A percentile compares a stretch with the other conserved stretches of the same genome.
These are phyloP conservation scores for Pteropus alecto DNA, from an alignment of 2,113 vertebrate genomes.

Conservation along the genomic window DNA sequence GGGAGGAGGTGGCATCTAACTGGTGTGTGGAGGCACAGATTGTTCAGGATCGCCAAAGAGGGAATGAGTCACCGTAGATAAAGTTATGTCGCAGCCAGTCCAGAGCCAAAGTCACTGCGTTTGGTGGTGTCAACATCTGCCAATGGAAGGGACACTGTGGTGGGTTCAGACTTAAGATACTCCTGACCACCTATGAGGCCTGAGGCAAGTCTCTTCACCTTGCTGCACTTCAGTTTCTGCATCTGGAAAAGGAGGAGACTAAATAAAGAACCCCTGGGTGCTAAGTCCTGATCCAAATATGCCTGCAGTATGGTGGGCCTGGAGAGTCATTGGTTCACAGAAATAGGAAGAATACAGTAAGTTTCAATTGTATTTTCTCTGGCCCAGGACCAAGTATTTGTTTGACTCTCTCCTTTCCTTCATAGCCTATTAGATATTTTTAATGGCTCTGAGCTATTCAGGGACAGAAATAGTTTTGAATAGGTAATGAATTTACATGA, in stretches of 20 bases:
- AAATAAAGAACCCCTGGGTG: not conserved
- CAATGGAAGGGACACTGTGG: not conserved
- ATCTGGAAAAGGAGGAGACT: not conserved
- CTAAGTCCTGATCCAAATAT: not conserved
- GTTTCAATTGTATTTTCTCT: not conserved
- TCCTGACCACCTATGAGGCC: no score
- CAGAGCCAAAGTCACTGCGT: fast-evolving
- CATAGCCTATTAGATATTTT: not conserved
- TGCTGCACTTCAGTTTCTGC: not conserved
- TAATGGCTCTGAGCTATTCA: not conserved
- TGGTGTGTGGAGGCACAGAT: not conserved
- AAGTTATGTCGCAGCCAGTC: not conserved
- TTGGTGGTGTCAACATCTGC: not conserved
- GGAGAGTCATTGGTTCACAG: not conserved
- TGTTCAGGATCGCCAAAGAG: not conserved
- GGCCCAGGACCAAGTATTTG: not conserved
- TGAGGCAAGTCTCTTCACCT: not conserved
- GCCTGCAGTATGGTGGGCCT: not conserved
- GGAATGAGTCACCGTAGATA: not conserved
- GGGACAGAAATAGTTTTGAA: not conserved
- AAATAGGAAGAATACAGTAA: not conserved
- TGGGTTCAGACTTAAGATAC: not conserved
- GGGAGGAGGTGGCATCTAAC: fast-evolving
- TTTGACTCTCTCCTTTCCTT: not conserved
- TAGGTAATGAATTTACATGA: not conserved